Evolutionary conservation across 2,113 vertebrate genomes (phyloP).

Genomic region (Phyllopteryx taeniolatus): DNA sequence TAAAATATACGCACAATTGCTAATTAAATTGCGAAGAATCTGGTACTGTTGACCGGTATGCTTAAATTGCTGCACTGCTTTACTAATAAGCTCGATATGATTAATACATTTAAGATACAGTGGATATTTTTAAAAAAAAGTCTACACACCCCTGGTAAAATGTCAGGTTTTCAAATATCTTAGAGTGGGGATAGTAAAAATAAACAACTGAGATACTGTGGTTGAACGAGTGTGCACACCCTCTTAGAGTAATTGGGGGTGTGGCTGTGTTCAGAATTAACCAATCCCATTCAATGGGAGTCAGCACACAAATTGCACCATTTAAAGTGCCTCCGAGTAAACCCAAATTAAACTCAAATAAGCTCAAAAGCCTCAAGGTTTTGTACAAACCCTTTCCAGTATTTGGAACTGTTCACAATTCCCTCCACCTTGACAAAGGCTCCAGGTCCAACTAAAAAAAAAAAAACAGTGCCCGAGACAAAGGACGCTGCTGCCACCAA

Average conservation of each 20-base stretch:
- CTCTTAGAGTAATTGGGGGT: not conserved
- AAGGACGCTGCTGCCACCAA: too few species aligned
- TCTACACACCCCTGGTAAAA: not conserved
- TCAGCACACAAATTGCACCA: not conserved
- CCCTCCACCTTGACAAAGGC: not conserved
- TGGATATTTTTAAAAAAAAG: slow-evolving; percentile 1
- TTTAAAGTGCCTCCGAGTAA: not conserved
- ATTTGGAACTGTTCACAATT: not conserved
- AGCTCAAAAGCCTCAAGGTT: too few species aligned
- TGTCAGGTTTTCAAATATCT: not conserved
- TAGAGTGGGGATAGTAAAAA: not conserved
- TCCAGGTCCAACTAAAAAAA: too few species aligned
- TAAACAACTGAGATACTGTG: not conserved
- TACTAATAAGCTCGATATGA: slow-evolving; percentile 9
- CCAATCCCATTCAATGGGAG: not conserved
- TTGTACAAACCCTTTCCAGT: too few species aligned
- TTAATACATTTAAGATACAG: slow-evolving; percentile 9
- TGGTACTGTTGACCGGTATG: slow-evolving; percentile 10
- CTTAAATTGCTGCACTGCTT: not conserved
- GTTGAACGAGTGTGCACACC: not conserved
- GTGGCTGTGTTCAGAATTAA: not conserved
- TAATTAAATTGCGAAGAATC: slow-evolving; percentile 10
- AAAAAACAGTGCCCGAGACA: too few species aligned
- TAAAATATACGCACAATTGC: slow-evolving; percentile 26
- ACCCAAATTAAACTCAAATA: too few species aligned